These are phyloP conservation scores for Pachycephala philippinensis DNA, from an alignment of 2,113 vertebrate species.

Conservation along the genomic window DNA sequence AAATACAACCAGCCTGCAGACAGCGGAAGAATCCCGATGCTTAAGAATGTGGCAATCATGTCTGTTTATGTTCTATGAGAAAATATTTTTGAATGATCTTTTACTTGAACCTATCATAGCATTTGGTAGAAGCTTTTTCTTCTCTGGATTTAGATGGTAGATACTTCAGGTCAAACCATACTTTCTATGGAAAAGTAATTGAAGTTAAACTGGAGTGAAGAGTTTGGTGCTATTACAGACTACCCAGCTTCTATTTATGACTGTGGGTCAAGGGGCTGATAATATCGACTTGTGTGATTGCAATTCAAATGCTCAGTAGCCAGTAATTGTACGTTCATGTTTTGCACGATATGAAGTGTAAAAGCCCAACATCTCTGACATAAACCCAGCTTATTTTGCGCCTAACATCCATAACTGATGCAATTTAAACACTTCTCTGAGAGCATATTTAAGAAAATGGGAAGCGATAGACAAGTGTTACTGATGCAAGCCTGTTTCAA, in stretches of 20 bases:
- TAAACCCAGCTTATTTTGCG: slow-evolving; percentile 15
- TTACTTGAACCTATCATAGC: slow-evolving; percentile 9
- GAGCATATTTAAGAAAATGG: slow-evolving; percentile 51
- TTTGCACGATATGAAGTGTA: background rate
- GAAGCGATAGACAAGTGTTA: slow-evolving; percentile 39
- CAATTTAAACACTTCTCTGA: slow-evolving; percentile 52
- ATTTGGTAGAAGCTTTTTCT: background rate
- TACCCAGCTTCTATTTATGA: background rate
- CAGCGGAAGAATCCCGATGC: background rate
- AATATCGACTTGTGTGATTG: background rate
- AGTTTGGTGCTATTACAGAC: background rate
- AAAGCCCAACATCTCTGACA: background rate
- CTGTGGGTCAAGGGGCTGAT: slow-evolving; percentile 13
- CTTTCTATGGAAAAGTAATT: background rate
- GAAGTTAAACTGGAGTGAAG: background rate
- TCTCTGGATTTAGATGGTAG: background rate
- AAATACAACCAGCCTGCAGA: slow-evolving; percentile 19
- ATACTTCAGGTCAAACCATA: background rate
- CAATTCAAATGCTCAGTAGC: slow-evolving; percentile 39
- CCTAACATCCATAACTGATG: slow-evolving; percentile 44
- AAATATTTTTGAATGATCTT: slow-evolving; percentile 25
- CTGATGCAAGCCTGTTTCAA: slow-evolving; percentile 29
- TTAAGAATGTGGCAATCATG: background rate
- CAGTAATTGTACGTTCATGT: background rate
- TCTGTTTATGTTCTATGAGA: slow-evolving; percentile 39